These are phyloP conservation scores for Spheniscus humboldti DNA, from an alignment of 2,797 vertebrate genomes.

Conservation along the genomic window DNA sequence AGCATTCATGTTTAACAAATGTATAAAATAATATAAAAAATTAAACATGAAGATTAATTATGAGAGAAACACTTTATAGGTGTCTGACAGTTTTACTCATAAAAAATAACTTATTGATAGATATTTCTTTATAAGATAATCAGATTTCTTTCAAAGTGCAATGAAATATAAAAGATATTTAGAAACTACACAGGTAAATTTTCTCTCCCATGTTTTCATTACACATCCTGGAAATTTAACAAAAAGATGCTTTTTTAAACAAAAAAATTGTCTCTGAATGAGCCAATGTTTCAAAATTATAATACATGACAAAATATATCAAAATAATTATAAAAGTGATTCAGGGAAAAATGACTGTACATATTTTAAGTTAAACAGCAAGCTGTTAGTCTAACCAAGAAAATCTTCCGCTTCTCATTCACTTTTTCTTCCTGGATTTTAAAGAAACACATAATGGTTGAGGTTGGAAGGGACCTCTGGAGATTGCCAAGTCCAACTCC, in stretches of 20 bases:
- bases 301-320: constrained; percentile 61
- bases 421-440: neutral
- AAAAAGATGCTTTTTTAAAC: constrained; percentile 25
- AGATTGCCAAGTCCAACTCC: rapidly evolving
- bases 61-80: neutral
- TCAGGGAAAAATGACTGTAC: constrained; percentile 47
- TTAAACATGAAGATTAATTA: neutral
- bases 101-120: neutral
- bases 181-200: neutral
- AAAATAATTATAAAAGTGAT: constrained; percentile 59
- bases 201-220: constrained; percentile 31
- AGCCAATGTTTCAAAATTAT: constrained; percentile 50
- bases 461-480: neutral
- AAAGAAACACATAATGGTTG: neutral
- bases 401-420: neutral
- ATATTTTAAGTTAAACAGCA: constrained; percentile 60
- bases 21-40: neutral
- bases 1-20: neutral
- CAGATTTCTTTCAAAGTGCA: neutral
- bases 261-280: neutral
- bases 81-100: neutral
- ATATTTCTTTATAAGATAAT: neutral
- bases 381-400: constrained; percentile 43
- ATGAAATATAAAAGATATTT: constrained; percentile 15
- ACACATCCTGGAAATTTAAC: constrained; percentile 33